These are phyloP conservation scores for Sinocyclocheilus grahami DNA, from an alignment of 2,113 vertebrate species.

Conservation along the genomic window DNA sequence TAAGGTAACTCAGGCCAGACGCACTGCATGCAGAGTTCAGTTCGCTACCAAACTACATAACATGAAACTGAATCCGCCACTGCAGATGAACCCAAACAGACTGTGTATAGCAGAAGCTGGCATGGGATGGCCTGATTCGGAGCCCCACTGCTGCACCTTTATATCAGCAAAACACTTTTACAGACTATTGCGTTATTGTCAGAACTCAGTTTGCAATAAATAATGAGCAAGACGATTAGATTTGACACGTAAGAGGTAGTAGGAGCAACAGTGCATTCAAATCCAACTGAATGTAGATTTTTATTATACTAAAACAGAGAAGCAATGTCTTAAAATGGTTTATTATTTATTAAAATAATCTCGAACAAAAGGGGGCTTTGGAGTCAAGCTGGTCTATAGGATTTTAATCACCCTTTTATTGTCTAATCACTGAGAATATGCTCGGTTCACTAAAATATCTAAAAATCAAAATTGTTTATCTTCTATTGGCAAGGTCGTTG, in stretches of 20 bases:
- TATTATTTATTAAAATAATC: no score
- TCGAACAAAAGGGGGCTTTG: neutral
- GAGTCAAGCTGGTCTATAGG: neutral
- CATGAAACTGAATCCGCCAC: conserved; percentile 76
- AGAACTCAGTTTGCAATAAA: neutral
- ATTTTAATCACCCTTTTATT: neutral
- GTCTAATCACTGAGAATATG: neutral
- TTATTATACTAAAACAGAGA: neutral
- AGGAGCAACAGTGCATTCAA: neutral
- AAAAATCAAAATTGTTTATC: neutral
- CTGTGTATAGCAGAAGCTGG: conserved; percentile 66
- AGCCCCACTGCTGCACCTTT: conserved; percentile 63
- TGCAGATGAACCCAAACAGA: conserved; percentile 79
- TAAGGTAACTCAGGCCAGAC: conserved; percentile 40
- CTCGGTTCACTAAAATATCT: neutral
- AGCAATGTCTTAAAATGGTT: no score
- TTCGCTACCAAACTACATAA: conserved; percentile 59
- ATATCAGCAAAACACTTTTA: conserved; percentile 23
- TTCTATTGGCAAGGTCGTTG: neutral
- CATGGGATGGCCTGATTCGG: conserved; percentile 65
- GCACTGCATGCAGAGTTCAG: conserved; percentile 53
- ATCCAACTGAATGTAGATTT: neutral
- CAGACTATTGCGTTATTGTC: neutral
- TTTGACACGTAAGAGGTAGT: neutral
- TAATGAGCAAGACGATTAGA: conserved; percentile 1